Evolutionary conservation across 2,888 invertebrate species (phyloP).

Genomic region (Drosophila meridiana): DNA sequence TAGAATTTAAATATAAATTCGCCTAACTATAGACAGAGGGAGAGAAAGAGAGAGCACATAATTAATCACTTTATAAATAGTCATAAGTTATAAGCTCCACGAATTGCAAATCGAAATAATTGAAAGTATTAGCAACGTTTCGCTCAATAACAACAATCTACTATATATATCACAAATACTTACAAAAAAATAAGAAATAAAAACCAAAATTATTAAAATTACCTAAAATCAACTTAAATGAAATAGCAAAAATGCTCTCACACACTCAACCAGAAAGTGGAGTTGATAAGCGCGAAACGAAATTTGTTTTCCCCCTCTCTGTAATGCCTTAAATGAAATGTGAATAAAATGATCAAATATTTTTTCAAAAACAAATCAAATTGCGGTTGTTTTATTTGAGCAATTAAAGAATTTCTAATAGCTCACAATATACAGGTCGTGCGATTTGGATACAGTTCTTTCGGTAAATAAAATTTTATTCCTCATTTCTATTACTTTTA

Average conservation of each 20-base stretch:
- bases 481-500: constrained; percentile 18
- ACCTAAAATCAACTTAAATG: constrained; percentile 13
- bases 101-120: constrained; percentile 54
- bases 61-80: constrained; percentile 56
- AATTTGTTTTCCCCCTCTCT: constrained; percentile 50
- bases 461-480: constrained; percentile 57
- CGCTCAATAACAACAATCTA: constrained; percentile 25
- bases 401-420: constrained; percentile 27
- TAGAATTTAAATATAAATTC: constrained; percentile 47
- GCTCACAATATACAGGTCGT: constrained; percentile 23
- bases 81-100: constrained; percentile 76
- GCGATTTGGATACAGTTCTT: constrained; percentile 53
- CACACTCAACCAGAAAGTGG: constrained; percentile 77
- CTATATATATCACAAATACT: constrained; percentile 23
- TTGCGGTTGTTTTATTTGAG: constrained; percentile 57
- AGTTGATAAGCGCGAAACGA: constrained; percentile 74
- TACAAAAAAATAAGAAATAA: constrained; percentile 21
- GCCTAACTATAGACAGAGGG: constrained; percentile 19
- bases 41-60: constrained; percentile 42
- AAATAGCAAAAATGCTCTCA: constrained; percentile 20
- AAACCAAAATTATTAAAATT: constrained; percentile 7
- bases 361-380: constrained; percentile 61
- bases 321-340: constrained; percentile 57
- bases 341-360: constrained; percentile 65
- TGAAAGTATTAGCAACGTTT: constrained; percentile 67